Base-by-base conservation (phyloP, 2,888 invertebrate genomes). In the Hemistola chrysoprasaria region DNA sequence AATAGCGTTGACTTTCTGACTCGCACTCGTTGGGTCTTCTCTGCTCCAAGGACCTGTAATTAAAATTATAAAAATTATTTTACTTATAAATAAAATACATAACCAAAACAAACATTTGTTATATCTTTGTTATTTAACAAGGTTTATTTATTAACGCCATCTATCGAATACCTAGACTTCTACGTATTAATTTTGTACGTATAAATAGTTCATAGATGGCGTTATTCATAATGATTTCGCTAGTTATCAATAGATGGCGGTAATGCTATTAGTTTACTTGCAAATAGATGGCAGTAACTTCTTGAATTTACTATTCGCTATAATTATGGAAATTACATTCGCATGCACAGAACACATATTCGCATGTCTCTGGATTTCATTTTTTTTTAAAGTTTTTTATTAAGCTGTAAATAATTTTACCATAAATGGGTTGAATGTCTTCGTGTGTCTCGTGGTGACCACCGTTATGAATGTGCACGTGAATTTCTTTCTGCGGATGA, bases 401-500 rank as follows among this genome's bases (percentile, higher is more conserved):
- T n/a, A n/a, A n/a, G n/a, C n/a, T n/a, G n/a, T n/a, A n/a, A n/a
- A n/a, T n/a, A n/a, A n/a, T n/a, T n/a, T 70, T 57, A 74, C 72
- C 56, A 23, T 59, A 50, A n/a, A 8, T 33, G 1, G 59, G 47
- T 0, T 47, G 44, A 11, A 67, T 65, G 3, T 76, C 72, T 0
- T 74, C 75, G 4, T 73, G 61, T 0, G 23, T 6, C 5, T 10
- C 10, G 1, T 39, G 29, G 11, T 34, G 30, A 1, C 30, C 33
- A 10, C 71, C 71, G 8, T 81, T 84, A 45, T 88, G 88, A 7
- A 89, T 86, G 55, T 90, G 90, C 0, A 90, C 65, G 23, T 90
- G 90, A 1, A 90, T 83, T 45, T 90, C 88, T 48, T 89, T 90
- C 52, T 83, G 78, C 1, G 41, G 43, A 11, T 46, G 39, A 6